Evolutionary conservation across 2,113 vertebrate species (phyloP).

Genomic region (Propithecus coquereli): DNA sequence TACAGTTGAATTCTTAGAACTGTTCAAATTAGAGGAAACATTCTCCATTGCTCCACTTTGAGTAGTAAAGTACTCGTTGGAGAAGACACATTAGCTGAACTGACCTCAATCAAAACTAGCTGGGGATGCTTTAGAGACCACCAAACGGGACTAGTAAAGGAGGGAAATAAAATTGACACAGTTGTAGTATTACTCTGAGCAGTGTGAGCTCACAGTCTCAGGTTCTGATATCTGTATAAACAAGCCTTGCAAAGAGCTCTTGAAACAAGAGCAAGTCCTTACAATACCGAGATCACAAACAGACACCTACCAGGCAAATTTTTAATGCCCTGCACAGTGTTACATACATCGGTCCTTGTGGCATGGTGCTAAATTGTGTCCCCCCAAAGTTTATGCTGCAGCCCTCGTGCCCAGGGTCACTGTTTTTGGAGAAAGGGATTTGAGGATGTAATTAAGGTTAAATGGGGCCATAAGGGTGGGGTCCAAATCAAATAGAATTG

Average conservation of each 20-base stretch:
- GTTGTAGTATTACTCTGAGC: neutral
- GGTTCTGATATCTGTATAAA: neutral
- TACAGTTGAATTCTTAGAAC: neutral
- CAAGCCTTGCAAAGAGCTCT: neutral
- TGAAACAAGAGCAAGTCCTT: neutral
- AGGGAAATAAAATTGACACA: neutral
- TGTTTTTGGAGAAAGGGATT: neutral
- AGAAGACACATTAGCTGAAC: neutral
- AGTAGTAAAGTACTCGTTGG: neutral
- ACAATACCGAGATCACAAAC: neutral
- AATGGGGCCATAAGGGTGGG: neutral
- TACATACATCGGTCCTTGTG: neutral
- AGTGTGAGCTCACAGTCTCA: neutral
- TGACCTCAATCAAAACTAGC: neutral
- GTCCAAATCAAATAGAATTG: too few species aligned
- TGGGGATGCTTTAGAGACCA: neutral
- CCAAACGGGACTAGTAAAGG: neutral
- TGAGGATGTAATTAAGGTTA: neutral
- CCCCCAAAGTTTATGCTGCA: neutral
- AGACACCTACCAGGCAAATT: rapidly evolving
- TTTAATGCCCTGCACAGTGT: neutral
- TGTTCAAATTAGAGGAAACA: neutral
- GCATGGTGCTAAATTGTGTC: rapidly evolving
- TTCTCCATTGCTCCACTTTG: neutral
- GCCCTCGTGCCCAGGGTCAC: too few species aligned